Evolutionary conservation across 2,113 vertebrate species (phyloP).

Genomic region (Mastomys coucha): DNA sequence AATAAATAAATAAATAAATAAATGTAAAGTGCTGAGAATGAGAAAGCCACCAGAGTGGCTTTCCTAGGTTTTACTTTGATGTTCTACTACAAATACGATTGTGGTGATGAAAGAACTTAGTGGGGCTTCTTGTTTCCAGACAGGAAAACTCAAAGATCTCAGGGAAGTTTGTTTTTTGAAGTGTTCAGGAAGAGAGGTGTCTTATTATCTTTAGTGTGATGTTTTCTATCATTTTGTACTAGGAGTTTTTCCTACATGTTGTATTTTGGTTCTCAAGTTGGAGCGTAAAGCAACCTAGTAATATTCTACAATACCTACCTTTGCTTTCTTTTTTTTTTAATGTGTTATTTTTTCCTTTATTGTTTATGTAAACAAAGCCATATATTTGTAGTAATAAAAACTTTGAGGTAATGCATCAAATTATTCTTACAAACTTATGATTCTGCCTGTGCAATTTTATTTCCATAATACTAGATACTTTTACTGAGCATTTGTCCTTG

Average conservation of each 20-base stretch:
- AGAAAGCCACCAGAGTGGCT: slow-evolving; percentile 27
- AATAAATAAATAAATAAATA: too few species aligned
- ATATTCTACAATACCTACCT: background rate
- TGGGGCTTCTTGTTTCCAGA: slow-evolving; percentile 34
- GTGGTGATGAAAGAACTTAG: slow-evolving; percentile 61
- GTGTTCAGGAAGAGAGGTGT: slow-evolving; percentile 46
- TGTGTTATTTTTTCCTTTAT: slow-evolving; percentile 14
- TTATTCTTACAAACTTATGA: slow-evolving; percentile 34
- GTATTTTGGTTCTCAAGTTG: slow-evolving; percentile 19
- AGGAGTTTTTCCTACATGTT: background rate
- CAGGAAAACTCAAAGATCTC: slow-evolving; percentile 51
- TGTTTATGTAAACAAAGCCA: background rate
- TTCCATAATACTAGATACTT: background rate
- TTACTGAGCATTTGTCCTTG: slow-evolving; percentile 48
- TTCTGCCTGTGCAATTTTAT: background rate
- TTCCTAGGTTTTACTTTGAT: slow-evolving; percentile 64
- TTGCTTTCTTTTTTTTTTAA: background rate
- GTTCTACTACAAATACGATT: slow-evolving; percentile 56
- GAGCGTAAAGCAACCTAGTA: background rate
- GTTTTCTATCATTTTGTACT: slow-evolving; percentile 14
- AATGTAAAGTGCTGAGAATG: slow-evolving; percentile 49
- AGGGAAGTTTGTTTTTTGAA: slow-evolving; percentile 39
- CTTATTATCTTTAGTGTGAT: slow-evolving; percentile 39
- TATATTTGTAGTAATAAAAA: slow-evolving; percentile 45
- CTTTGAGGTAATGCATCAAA: background rate